Conservation (phyloP, 2,797 vertebrate genomes). For the Orestias chungarensis region DNA sequence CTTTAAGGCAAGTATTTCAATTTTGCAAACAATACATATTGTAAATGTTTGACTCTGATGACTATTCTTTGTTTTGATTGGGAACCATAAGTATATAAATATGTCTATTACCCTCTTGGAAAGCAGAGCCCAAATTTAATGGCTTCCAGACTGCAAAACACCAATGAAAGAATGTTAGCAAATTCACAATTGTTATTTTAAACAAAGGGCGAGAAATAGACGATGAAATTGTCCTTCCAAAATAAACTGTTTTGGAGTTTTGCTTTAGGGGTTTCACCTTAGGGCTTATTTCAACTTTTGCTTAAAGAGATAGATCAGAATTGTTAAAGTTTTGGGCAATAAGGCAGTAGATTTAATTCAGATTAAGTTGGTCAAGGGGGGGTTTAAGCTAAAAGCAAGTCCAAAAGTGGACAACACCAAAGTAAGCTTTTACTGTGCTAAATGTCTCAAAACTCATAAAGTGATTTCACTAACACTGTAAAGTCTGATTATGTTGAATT, state of each 20-base stretch:
- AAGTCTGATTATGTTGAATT: background rate
- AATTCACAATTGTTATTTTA: conserved; percentile 64
- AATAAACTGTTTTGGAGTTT: conserved; percentile 54
- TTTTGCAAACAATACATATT: conserved; percentile 67
- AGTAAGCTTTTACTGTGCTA: background rate
- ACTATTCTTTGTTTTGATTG: conserved; percentile 67
- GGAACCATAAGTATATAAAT: conserved; percentile 71
- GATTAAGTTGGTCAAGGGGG: background rate
- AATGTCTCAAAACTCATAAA: background rate
- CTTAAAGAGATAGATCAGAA: background rate
- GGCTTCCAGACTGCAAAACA: conserved; percentile 69
- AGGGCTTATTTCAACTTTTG: conserved; percentile 26
- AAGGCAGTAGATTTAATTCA: too few species aligned
- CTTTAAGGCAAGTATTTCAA: conserved; percentile 52
- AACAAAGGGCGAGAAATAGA: conserved; percentile 56
- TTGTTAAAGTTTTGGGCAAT: background rate
- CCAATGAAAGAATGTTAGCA: conserved; percentile 67
- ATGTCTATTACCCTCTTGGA: conserved; percentile 71
- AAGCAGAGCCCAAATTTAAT: conserved; percentile 62
- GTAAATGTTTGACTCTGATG: conserved; percentile 61
- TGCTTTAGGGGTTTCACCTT: conserved; percentile 19
- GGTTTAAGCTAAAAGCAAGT: background rate
- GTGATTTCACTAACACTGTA: background rate
- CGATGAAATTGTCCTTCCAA: conserved; percentile 41
- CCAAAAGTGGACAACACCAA: background rate